Base-by-base conservation (phyloP, 2,888 invertebrate genomes). In the Teleogryllus oceanicus region DNA sequence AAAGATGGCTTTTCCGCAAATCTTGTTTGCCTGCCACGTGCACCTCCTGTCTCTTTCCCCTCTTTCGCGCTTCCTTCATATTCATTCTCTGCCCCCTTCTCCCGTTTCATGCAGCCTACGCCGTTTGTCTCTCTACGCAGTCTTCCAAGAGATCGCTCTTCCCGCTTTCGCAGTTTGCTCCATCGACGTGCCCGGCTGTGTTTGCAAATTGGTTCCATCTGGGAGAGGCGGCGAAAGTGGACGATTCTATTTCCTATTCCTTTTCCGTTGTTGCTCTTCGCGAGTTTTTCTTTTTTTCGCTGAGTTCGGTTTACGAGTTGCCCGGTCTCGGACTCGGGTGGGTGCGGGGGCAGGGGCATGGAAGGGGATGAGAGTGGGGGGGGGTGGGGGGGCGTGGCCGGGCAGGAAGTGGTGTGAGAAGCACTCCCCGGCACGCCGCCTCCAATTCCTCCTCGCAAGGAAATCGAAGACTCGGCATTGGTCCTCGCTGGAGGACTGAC, bases 171-270 rank as follows among this genome's bases (percentile, higher is more conserved):
- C 13, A n/a, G 62, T 13, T 18, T n/a, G 62, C n/a, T n/a, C 16
- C 62, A 1, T n/a, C n/a, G 62, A 18, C 62, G 13, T n/a, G 13
- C n/a, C 62, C 4, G 62, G 0, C 62, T 8, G 62, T n/a, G 62
- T 62, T 62, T 62, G 62, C 62, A 62, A 62, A 62, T 62, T 62
- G 62, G n/a, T 62, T 62, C 62, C 62, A 62, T 62, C 62, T 62
- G 62, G 3, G 62, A 62, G 13, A 10, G 16, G 62, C 62, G 62
- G 5, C 62, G 62, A n/a, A 62, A 62, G 62, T 62, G 62, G 62
- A 62, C 62, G 62, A 13, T 62, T 13, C 62, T 62, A 62, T n/a
- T 62, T 62, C 62, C 62, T 62, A 62, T 62, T 62, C 62, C 62
- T 62, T 62, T 62, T 62, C 62, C 62, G 62, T 62, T 62, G 62